Conservation (phyloP, 1,140 invertebrate genomes). For the Formica selysi region DNA sequence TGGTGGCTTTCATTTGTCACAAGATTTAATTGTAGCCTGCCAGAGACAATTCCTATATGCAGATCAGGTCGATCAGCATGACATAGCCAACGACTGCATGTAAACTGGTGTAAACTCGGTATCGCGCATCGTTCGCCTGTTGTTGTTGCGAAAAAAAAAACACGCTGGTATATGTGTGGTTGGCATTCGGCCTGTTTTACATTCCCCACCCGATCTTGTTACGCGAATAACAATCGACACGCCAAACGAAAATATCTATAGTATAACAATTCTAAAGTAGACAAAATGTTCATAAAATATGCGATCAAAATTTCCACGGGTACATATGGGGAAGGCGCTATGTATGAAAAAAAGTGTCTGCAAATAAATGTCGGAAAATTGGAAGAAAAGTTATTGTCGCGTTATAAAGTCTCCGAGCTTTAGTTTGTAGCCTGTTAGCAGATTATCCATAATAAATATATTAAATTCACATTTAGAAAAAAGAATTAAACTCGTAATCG, state of each 20-base stretch:
- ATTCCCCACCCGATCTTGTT: conserved; percentile 47
- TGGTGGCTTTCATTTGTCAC: conserved; percentile 64
- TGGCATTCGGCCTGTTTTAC: conserved; percentile 52
- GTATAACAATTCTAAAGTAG: conserved; percentile 1
- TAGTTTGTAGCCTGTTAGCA: conserved; percentile 43
- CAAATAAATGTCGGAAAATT: neutral
- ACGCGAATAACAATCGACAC: conserved; percentile 50
- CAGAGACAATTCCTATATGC: conserved; percentile 50
- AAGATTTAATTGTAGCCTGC: conserved; percentile 70
- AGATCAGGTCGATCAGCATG: conserved; percentile 59
- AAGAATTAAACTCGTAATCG: conserved; percentile 63
- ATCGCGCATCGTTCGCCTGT: conserved; percentile 36
- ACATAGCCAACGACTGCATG: conserved; percentile 42
- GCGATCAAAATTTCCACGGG: conserved; percentile 25
- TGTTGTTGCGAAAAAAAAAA: neutral
- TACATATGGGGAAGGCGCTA: neutral
- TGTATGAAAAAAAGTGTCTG: neutral
- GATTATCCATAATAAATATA: conserved; percentile 34
- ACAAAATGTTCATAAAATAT: conserved; percentile 45
- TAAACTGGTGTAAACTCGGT: conserved; percentile 61
- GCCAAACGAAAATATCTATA: conserved; percentile 14
- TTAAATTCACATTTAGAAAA: conserved; percentile 61
- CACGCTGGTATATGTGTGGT: neutral
- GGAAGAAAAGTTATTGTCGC: conserved; percentile 35
- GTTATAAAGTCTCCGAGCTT: conserved; percentile 45